Evolutionary conservation across 1,140 invertebrate species (phyloP).

Genomic region (Macrosteles quadrilineatus): DNA sequence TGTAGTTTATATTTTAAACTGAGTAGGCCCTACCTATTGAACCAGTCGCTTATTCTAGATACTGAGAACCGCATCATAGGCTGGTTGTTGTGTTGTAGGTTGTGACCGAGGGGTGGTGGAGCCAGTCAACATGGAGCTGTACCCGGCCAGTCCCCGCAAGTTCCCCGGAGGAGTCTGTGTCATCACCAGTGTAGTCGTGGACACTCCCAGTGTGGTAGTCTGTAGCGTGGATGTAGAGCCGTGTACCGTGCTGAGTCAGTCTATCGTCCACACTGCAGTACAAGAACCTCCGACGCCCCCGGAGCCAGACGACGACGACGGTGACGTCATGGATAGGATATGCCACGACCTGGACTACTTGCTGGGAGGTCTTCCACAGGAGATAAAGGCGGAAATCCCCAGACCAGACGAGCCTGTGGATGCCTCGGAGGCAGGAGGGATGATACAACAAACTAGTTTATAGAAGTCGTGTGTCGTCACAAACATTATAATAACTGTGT

Average conservation of each 20-base stretch:
- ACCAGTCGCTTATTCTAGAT: too few relatives aligned
- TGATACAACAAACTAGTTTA: slow-evolving; percentile 11
- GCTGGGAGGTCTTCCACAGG: slow-evolving; percentile 44
- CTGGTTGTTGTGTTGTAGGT: too few relatives aligned
- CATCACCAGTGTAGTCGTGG: slow-evolving; percentile 40
- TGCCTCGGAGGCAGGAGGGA: neutral
- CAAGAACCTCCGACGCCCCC: slow-evolving; percentile 32
- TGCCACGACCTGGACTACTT: slow-evolving; percentile 74
- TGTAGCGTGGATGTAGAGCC: slow-evolving; percentile 48
- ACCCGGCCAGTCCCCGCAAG: slow-evolving; percentile 15
- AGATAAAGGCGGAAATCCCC: neutral
- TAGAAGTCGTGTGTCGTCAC: neutral
- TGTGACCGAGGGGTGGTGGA: slow-evolving; percentile 29
- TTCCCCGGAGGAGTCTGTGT: slow-evolving; percentile 39
- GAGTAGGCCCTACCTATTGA: too few relatives aligned
- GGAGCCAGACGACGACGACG: slow-evolving; percentile 39
- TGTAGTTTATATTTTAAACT: too few relatives aligned
- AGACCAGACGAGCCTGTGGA: neutral
- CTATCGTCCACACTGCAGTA: slow-evolving; percentile 1
- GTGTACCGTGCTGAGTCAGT: slow-evolving; percentile 21
- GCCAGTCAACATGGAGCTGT: slow-evolving; percentile 7
- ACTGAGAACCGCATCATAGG: too few relatives aligned
- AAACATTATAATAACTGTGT: neutral
- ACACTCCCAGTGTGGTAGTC: slow-evolving; percentile 43
- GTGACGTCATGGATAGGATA: slow-evolving; percentile 69